phyloP scores from a whole-genome alignment of 2,888 invertebrate species.

The Eutolmus rufibarbis region DNA sequence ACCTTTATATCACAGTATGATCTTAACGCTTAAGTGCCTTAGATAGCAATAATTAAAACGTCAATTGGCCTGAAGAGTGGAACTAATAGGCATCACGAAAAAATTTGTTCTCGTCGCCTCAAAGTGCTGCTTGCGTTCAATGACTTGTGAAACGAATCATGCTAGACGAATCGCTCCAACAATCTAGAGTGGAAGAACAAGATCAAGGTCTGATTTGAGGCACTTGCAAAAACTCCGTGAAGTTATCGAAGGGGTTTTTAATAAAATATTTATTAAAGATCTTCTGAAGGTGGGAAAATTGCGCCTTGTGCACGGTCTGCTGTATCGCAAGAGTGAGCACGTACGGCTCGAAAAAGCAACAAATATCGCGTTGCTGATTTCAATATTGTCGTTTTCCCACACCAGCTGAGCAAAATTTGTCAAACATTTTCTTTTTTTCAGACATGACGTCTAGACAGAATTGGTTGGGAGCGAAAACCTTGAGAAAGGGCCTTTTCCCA shows the following conservation, averaged over 20 bases:
- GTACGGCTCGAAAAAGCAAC: not conserved
- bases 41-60: not conserved
- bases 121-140: not conserved
- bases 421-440: not conserved
- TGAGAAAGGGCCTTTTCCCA: conserved; percentile 12
- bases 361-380: not conserved
- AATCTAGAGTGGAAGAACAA: not conserved
- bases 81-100: not conserved
- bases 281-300: not conserved
- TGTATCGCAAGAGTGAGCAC: not conserved
- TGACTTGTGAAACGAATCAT: not conserved
- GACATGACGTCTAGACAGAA: conserved; percentile 26
- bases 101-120: not conserved
- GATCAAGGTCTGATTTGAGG: not conserved
- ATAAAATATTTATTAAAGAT: not conserved
- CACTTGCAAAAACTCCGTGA: not conserved
- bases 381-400: conserved; percentile 5
- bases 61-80: not conserved
- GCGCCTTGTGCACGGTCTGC: not conserved
- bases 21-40: not conserved
- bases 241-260: not conserved
- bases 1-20: not conserved
- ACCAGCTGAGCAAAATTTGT: not conserved
- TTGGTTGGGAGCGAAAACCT: conserved; percentile 1
- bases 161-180: not conserved